Evolutionary conservation across 2,888 invertebrate genomes (phyloP).

Genomic region (Heliconius ismenius): DNA sequence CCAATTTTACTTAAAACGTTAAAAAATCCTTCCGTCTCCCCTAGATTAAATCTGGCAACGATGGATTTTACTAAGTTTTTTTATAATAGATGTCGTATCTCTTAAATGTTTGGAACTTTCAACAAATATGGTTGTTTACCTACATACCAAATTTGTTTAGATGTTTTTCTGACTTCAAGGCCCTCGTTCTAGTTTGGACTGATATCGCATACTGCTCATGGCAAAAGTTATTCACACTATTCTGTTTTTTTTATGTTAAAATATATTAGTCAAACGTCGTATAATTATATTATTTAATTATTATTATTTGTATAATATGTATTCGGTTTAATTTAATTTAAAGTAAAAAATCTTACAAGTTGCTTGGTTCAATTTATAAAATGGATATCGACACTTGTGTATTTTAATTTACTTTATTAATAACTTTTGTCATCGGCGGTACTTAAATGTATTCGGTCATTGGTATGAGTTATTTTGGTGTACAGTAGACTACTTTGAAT

Average conservation of each 20-base stretch:
- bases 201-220: conserved; percentile 24
- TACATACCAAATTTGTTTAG: conserved; percentile 34
- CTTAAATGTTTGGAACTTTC: background rate
- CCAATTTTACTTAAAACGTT: too few relatives aligned
- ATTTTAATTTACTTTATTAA: background rate
- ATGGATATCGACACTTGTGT: background rate
- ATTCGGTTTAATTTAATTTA: background rate
- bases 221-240: background rate
- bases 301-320: background rate
- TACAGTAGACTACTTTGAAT: conserved; percentile 37
- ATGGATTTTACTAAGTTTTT: background rate
- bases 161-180: conserved; percentile 35
- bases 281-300: conserved; percentile 4
- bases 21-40: too few relatives aligned
- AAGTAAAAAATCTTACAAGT: background rate
- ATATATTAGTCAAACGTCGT: background rate
- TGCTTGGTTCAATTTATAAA: background rate
- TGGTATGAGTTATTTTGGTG: conserved; percentile 31
- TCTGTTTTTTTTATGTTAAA: background rate
- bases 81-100: conserved; percentile 13
- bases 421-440: conserved; percentile 31
- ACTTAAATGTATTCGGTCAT: conserved; percentile 29
- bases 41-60: too few relatives aligned
- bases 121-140: conserved; percentile 23
- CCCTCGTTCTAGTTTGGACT: conserved; percentile 29